phyloP scores from a whole-genome alignment of 2,797 vertebrate genomes.

The Nasua narica region DNA sequence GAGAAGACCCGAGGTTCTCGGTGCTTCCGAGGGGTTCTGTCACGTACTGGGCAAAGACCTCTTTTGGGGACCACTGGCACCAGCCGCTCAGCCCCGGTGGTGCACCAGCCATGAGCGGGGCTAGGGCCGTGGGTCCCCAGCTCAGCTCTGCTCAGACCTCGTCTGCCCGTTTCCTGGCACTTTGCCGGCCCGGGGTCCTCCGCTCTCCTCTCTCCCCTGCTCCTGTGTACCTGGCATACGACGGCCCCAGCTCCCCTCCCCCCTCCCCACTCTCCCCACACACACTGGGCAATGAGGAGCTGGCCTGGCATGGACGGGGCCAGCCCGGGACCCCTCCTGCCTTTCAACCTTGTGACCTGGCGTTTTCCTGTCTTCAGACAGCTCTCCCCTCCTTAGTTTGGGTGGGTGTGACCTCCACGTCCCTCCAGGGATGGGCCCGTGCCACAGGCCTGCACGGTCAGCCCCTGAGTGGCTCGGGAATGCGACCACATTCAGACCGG shows the following conservation, averaged over 20 bases:
- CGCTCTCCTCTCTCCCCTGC: background rate
- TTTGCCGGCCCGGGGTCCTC: background rate
- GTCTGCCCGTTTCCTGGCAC: background rate
- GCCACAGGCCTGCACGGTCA: background rate
- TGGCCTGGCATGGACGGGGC: background rate
- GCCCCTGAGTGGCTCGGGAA: background rate
- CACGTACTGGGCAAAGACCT: background rate
- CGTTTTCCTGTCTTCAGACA: constrained; percentile 57
- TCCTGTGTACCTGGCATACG: background rate
- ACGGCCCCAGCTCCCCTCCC: background rate
- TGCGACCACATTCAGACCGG: background rate
- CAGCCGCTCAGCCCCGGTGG: background rate
- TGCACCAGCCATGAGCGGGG: no score
- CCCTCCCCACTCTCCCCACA: no score
- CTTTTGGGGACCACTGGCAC: background rate
- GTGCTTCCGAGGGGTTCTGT: background rate
- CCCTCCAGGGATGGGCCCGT: background rate
- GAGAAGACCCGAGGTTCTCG: background rate
- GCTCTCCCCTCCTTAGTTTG: constrained; percentile 80
- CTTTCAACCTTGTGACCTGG: background rate
- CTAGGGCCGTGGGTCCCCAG: background rate
- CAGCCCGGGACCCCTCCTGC: background rate
- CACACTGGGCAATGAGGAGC: background rate
- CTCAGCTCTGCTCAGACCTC: background rate
- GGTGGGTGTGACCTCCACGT: background rate